Base-by-base conservation (phyloP, 2,888 invertebrate genomes). In the Myathropa florea region DNA sequence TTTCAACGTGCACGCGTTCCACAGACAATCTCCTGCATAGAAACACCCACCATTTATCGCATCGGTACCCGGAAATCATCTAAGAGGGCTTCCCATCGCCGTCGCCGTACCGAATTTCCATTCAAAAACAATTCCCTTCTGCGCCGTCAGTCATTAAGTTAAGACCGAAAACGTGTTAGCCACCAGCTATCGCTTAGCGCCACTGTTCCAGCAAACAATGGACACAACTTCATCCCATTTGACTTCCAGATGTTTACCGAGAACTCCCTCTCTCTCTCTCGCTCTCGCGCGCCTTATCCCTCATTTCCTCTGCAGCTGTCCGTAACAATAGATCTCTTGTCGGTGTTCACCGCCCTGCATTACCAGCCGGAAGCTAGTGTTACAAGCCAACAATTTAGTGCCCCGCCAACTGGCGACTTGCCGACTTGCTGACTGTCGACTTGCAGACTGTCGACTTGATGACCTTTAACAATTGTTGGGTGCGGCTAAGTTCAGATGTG, bases 381-480 rank as follows among this genome's bases (percentile, higher is more conserved):
- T 79, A 63, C 79, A 79, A 79, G 71, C 79, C 64, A 79, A 53
- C 71, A 79, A 79, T 79, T 79, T 72, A 79, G 59, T 72, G 18
- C 7, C 46, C 18, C 46, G 46, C 46, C 46, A 46, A 46, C 46
- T 46, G 46, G 7, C 39, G n/a, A 14, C 36, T 64, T 53, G 61
- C 33, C 68, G 68, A 55, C 63, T 68, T 39, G 57, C 63, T n/a
- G n/a, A 68, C 68, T 70, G 61, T 53, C 63, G 70, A 57, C 64
- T 64, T 30, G 59, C 64, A 33, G 33, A 71, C 71, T 71, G 64
- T 39, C 70, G 70, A 39, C 64, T 79, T 60, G 64, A 53, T 71
- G 79, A 79, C 79, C 79, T 79, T 79, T 79, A 79, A 79, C 79
- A 72, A 79, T 65, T 65, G 78, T 18, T 71, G 79, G 79, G 79